Percentiles rank a stretch among this genome's conserved stretches.
Conservation (phyloP, 2,797 vertebrate species). For the Peromyscus nudipes region DNA sequence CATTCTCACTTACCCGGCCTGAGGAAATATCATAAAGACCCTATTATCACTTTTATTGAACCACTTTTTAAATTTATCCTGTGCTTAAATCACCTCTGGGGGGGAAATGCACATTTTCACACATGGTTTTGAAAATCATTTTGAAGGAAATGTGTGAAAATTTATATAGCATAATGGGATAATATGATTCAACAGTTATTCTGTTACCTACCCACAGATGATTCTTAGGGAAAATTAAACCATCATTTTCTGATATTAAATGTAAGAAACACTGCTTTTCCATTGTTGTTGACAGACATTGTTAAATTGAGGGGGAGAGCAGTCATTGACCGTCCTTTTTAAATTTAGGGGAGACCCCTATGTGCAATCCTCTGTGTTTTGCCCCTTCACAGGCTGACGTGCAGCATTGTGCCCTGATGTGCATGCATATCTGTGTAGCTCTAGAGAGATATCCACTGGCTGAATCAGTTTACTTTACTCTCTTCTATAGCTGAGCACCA, state of each 20-base stretch:
- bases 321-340: neutral
- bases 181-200: neutral
- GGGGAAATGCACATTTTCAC: neutral
- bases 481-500: neutral
- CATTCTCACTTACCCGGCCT: conserved; percentile 35
- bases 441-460: neutral
- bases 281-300: neutral
- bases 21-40: conserved; percentile 37
- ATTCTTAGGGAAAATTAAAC: neutral
- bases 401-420: neutral
- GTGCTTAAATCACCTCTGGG: conserved; percentile 9
- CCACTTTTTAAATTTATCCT: conserved; percentile 51
- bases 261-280: conserved; percentile 20
- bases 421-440: neutral
- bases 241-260: neutral
- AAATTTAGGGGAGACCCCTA: neutral
- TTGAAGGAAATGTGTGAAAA: conserved; percentile 55
- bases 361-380: neutral
- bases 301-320: neutral
- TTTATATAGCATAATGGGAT: neutral
- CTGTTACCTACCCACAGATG: neutral
- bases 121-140: neutral
- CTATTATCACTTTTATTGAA: conserved; percentile 44
- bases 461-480: neutral
- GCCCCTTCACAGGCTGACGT: neutral